Base-by-base conservation (phyloP, 2,113 vertebrate genomes). In the Otolemur garnettii region DNA sequence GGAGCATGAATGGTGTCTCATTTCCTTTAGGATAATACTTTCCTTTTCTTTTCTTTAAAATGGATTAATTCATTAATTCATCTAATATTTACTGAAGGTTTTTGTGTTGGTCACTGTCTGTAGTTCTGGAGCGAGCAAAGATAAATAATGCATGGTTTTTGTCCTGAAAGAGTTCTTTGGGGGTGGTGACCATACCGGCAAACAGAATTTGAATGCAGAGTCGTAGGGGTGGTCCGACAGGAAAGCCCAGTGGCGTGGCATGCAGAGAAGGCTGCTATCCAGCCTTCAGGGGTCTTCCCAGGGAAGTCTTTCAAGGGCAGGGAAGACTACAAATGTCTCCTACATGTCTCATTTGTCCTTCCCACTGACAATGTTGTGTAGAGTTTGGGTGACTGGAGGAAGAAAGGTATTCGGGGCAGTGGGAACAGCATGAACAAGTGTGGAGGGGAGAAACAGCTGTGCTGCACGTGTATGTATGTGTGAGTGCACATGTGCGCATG, bases 1-100 rank as follows among this genome's bases (percentile, higher is more conserved):
- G 74, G 66, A 91, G 69, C 50, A 82, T 85, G 38, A 45, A 53
- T 35, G 26, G 7, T 18, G 11, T 81, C 82, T 90, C 71, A 28
- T 74, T 92, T 86, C 50, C 57, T 88, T 79, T 78, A 85, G 74
- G 79, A 93, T 88, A 72, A 50, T 24, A 60, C 24, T 75, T 68
- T 42, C 33, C 21, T 78, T 74, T 91, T n/a, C 21, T 72, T 93
- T 69, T 77, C 6, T 79, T 75, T 90, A 87, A 75, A 74, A 57
- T 28, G 42, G 33, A 30, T 81, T 84, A 28, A 60, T 66, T 60
- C 35, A 82, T 57, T 53, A 75, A 68, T 64, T 38, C 33, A 33
- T 57, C 75, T 78, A 71, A 21, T 60, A 68, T 35, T 35, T 72
- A 42, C 33, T 68, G 21, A 12, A 42, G 72, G 24, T 60, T 72